These are phyloP conservation scores for Phragmatobia fuliginosa DNA, from an alignment of 2,888 invertebrate genomes.

Conservation along the genomic window DNA sequence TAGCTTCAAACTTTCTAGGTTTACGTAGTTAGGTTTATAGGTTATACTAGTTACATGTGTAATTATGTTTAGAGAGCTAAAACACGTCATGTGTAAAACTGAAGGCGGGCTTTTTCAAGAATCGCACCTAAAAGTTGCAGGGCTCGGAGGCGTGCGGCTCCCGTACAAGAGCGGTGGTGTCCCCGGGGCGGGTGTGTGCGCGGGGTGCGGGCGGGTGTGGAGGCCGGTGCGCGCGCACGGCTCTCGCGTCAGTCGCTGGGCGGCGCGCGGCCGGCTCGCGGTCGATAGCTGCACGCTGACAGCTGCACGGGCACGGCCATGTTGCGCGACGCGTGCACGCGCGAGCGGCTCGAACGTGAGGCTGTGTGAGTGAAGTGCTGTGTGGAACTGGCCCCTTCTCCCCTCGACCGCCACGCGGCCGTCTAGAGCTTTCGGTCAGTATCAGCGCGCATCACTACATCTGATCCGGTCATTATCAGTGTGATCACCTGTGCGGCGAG, in stretches of 20 bases:
- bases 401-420: slow-evolving; percentile 47
- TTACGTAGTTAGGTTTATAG: neutral
- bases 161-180: slow-evolving; percentile 37
- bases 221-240: slow-evolving; percentile 79
- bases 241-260: slow-evolving; percentile 78
- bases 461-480: neutral
- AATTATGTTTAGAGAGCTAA: slow-evolving; percentile 25
- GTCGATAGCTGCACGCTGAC: slow-evolving; percentile 78
- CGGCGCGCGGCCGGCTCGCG: slow-evolving; percentile 81
- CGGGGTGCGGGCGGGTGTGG: slow-evolving; percentile 61
- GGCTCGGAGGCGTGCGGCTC: slow-evolving; percentile 48
- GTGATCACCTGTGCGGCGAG: slow-evolving; percentile 4
- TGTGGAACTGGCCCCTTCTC: slow-evolving; percentile 50
- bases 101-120: slow-evolving; percentile 49
- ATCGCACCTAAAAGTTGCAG: slow-evolving; percentile 43
- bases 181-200: slow-evolving; percentile 52
- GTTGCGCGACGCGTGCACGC: slow-evolving; percentile 76
- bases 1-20: neutral
- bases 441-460: slow-evolving; percentile 25
- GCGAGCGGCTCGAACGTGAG: slow-evolving; percentile 69
- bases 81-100: neutral
- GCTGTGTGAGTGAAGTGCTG: slow-evolving; percentile 70
- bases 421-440: slow-evolving; percentile 71
- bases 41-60: neutral
- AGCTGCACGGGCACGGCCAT: slow-evolving; percentile 70